Evolutionary conservation across 2,113 vertebrate species (phyloP), one percentile per base, ranked within the genome.

Genomic region (Physeter macrocephalus): DNA sequence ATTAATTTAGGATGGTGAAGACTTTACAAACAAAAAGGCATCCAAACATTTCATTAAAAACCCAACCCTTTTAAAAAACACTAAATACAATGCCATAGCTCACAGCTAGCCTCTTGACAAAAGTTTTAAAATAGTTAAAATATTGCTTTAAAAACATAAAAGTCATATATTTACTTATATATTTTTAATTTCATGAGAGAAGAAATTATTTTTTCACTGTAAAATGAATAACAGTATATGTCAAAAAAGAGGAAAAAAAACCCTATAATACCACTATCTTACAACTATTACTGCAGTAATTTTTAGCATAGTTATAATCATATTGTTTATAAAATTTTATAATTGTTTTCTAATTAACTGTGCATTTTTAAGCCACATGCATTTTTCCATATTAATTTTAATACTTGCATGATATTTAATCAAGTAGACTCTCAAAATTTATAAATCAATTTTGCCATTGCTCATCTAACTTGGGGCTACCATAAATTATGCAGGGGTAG

Each of bases 401-500:
- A 62, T 13, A 88, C 23, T 46, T 72, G 7, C 4, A 62, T 41
- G 34, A 82, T 54, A 94, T 69, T 92, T 97, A 91, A 93, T 77
- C 86, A 91, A 71, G 34, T 5, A 71, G 39, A 62, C 75, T 91
- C 96, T 88, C 67, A 96, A 94, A 96, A 91, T 43, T 39, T 92
- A 64, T 71, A 88, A 81, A 92, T 83, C 34, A 64, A 27, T 71
- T 92, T 46, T 87, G 36, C 71, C 14, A 80, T 1, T 69, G 36
- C 52, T 89, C 86, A 83, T 57, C 43, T 87, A 95, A 90, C 69
- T 59, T 67, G 18, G 23, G 49, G 14, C 14, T 66, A 82, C 25
- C 67, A 87, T 74, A 81, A 91, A 69, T 91, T 86, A 93, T 67
- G 20, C 39, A 94, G 46, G 61, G 34, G 10, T 62, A 64, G 41